Evolutionary conservation across 2,888 invertebrate species (phyloP).

Genomic region (Rotaria magnacalcarata): DNA sequence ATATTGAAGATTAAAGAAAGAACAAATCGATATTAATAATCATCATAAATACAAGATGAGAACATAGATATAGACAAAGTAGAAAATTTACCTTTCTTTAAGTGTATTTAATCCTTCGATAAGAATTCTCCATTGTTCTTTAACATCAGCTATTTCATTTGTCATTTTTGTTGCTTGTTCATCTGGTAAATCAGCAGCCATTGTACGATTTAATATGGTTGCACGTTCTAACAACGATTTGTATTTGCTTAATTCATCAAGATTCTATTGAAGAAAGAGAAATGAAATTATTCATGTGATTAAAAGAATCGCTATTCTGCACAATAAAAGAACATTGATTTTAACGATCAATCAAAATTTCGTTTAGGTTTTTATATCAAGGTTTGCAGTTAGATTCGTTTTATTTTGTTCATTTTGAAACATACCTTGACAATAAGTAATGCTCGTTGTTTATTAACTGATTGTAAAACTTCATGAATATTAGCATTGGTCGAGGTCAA

Average conservation of each 20-base stretch:
- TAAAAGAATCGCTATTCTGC: too few species aligned
- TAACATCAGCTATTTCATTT: constrained; percentile 12
- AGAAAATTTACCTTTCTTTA: neutral
- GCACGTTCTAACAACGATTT: constrained; percentile 34
- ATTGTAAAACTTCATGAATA: constrained; percentile 18
- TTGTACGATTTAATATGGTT: neutral
- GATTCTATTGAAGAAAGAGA: neutral
- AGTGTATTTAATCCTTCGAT: constrained; percentile 25
- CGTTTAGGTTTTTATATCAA: neutral
- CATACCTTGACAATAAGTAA: neutral
- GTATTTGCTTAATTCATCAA: constrained; percentile 1
- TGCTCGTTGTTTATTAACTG: constrained; percentile 30
- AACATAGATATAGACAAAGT: too few species aligned
- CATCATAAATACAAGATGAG: too few species aligned
- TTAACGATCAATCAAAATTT: neutral
- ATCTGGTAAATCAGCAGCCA: neutral
- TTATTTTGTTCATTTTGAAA: neutral
- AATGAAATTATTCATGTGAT: neutral
- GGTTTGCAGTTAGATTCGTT: too few species aligned
- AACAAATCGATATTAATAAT: too few species aligned
- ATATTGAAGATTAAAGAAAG: neutral
- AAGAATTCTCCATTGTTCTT: constrained; percentile 16
- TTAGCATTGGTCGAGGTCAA: neutral
- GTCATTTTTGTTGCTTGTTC: constrained; percentile 19
- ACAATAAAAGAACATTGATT: neutral